Conservation (phyloP, 1,140 invertebrate species). For the Bombus vancouverensis region DNA sequence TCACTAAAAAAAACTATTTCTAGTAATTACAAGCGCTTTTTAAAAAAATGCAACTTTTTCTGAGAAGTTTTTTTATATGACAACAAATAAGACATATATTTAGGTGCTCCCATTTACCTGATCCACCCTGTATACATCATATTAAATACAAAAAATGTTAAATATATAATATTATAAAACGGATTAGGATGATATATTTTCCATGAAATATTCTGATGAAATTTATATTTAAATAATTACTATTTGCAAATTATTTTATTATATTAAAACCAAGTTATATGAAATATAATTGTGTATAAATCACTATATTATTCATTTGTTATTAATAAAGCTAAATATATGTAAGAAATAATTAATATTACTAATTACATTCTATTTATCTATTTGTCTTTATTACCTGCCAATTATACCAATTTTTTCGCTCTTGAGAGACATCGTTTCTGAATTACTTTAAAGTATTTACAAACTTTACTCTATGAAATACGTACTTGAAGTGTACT, state of each 20-base stretch:
- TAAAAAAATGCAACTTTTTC: no score
- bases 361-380: background rate
- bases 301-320: background rate
- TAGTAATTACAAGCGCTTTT: no score
- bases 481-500: background rate
- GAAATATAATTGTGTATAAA: background rate
- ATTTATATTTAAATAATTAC: background rate
- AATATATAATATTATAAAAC: background rate
- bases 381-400: conserved; percentile 78
- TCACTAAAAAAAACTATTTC: no score
- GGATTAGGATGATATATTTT: background rate
- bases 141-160: background rate
- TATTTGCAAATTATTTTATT: background rate
- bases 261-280: background rate
- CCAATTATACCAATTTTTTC: conserved; percentile 88
- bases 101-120: no score
- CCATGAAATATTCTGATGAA: background rate
- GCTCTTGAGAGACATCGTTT: conserved; percentile 72
- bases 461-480: background rate
- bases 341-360: background rate
- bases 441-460: background rate
- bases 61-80: no score
- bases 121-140: background rate
- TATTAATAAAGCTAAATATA: background rate
- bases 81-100: no score